Evolutionary conservation across 2,113 vertebrate species (phyloP), one percentile per base, ranked within the genome.

Genomic region (Pimephales promelas): DNA sequence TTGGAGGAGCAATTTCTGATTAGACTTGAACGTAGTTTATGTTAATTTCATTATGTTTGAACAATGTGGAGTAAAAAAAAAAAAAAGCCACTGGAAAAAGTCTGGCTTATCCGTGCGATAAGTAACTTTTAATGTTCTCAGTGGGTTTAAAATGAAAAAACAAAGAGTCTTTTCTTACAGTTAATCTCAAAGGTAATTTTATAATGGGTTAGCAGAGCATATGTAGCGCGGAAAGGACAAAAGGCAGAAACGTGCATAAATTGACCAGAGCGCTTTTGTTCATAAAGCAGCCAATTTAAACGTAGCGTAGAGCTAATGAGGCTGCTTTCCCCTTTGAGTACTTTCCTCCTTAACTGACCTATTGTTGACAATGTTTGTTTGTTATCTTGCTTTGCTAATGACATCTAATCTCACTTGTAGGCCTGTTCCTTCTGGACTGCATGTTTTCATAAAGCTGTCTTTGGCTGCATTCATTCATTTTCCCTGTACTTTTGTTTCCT

Each of bases 41-140:
- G 84, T 66, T 86, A 79, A 88, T 87, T 87, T 87, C 77, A 83
- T 87, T 68, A 87, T 81, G 79, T 84, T 31, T 85, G 79, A 83
- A 79, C 47, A 36, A 52, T 64, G 80, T 83, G 24, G n/a, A 54
- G 36, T 13, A n/a, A n/a, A n/a, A n/a, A n/a, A n/a, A 20, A 57
- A 68, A 85, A 83, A 71, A 82, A 75, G 49, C 26, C 73, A 10
- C 40, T 26, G 45, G 68, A 47, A 45, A 61, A 45, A 64, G 40
- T 62, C 72, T 31, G 57, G 49, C 62, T 78, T 82, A 83, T 79
- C 13, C 10, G 2, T 56, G 43, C 22, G 70, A 80, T 83, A 70
- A 66, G 72, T 79, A 74, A 79, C 31, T 79, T 64, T 74, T 83
- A 62, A 82, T 83, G 68, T 72, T 82, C 81, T 73, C 49, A 34